A percentile compares a stretch with the other conserved stretches of the same genome.
Evolutionary conservation across 1,140 invertebrate species (phyloP).

Genomic region (Drosophila baimaii): DNA sequence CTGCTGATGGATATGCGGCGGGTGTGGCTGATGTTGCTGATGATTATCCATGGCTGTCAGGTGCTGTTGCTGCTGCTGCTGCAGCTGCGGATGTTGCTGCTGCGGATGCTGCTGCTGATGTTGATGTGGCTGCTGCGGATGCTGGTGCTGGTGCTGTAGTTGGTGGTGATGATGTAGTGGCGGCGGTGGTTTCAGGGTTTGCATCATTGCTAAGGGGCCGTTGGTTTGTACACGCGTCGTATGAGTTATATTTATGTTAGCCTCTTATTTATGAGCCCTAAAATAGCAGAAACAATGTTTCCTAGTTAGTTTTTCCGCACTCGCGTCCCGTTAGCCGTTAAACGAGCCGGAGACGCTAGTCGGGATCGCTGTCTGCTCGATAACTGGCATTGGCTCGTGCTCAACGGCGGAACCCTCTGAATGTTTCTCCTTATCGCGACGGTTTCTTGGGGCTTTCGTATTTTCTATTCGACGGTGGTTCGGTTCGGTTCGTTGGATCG

Average conservation of each 20-base stretch:
- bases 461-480: constrained; percentile 14
- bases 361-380: constrained; percentile 59
- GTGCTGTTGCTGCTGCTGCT: constrained; percentile 67
- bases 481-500: constrained; percentile 20
- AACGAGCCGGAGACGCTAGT: constrained; percentile 35
- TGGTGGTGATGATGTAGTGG: constrained; percentile 78
- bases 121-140: constrained; percentile 50
- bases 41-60: constrained; percentile 79
- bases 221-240: constrained; percentile 50
- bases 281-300: constrained; percentile 1
- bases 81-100: constrained; percentile 22
- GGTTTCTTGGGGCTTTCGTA: constrained; percentile 30
- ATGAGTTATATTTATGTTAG: constrained; percentile 43
- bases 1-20: constrained; percentile 66
- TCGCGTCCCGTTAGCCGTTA: constrained; percentile 29
- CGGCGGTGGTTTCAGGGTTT: constrained; percentile 83
- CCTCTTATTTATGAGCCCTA: constrained; percentile 16
- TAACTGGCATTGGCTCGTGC: constrained; percentile 51
- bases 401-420: constrained; percentile 17
- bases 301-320: constrained; percentile 18
- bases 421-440: constrained; percentile 35
- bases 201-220: constrained; percentile 80
- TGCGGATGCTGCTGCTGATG: constrained; percentile 61
- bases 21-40: constrained; percentile 60
- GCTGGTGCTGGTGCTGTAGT: constrained; percentile 64